Evolutionary conservation across 2,888 invertebrate genomes (phyloP).

Genomic region (Zygothrica quintamaculata): DNA sequence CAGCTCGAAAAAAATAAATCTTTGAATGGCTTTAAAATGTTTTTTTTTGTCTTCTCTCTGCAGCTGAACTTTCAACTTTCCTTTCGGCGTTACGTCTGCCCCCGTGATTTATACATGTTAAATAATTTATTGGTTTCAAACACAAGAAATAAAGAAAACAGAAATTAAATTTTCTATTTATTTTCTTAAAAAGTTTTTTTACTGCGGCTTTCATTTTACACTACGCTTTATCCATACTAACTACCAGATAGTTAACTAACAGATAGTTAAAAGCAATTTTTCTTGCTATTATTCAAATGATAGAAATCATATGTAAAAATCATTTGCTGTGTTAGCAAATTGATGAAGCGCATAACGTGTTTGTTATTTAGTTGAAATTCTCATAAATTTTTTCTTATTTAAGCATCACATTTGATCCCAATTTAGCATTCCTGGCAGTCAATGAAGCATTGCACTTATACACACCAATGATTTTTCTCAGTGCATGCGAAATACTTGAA

Average conservation of each 20-base stretch:
- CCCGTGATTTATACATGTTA: conserved; percentile 71
- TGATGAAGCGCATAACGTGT: no score
- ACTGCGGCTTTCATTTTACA: conserved; percentile 32
- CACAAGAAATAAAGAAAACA: conserved; percentile 15
- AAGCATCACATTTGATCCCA: neutral
- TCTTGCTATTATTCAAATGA: no score
- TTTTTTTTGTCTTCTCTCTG: no score
- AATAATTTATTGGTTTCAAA: conserved; percentile 63
- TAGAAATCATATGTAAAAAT: no score
- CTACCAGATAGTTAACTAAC: no score
- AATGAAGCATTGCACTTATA: neutral
- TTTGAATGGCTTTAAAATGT: conserved; percentile 73
- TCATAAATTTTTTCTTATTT: conserved; percentile 3
- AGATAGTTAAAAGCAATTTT: no score
- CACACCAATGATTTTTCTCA: conserved; percentile 32
- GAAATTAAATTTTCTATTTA: conserved; percentile 22
- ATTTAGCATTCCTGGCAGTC: neutral
- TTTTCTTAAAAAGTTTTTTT: conserved; percentile 43
- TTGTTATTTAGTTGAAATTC: neutral
- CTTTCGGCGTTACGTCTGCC: conserved; percentile 40
- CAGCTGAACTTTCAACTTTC: conserved; percentile 50
- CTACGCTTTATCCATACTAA: no score
- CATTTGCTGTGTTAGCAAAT: no score
- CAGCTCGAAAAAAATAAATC: conserved; percentile 71
- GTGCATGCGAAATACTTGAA: conserved; percentile 52